These are phyloP conservation scores for Chironomus tentans DNA, from an alignment of 2,888 invertebrate genomes.

Conservation along the genomic window DNA sequence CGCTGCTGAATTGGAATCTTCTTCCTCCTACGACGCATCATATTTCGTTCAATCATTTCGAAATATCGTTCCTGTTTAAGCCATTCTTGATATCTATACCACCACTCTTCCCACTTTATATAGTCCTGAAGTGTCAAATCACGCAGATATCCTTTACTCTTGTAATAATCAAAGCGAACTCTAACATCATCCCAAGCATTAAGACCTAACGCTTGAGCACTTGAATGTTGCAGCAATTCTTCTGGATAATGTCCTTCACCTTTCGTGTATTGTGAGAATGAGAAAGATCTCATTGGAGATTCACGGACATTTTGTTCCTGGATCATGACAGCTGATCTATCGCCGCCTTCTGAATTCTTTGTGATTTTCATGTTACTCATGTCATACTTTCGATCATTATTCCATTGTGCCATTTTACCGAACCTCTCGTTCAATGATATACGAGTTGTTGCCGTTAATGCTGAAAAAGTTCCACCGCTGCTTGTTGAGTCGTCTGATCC, in stretches of 20 bases:
- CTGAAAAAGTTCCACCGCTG: slow-evolving; percentile 46
- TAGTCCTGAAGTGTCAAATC: slow-evolving; percentile 69
- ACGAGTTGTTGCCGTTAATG: slow-evolving; percentile 52
- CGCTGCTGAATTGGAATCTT: slow-evolving; percentile 42
- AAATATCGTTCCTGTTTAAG: slow-evolving; percentile 51
- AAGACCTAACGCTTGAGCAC: slow-evolving; percentile 52
- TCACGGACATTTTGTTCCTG: slow-evolving; percentile 48
- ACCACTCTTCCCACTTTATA: slow-evolving; percentile 91
- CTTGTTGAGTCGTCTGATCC: slow-evolving; percentile 53
- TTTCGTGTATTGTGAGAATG: slow-evolving; percentile 47
- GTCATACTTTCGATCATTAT: slow-evolving; percentile 61
- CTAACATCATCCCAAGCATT: slow-evolving; percentile 76
- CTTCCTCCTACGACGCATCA: slow-evolving; percentile 41
- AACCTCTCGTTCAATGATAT: slow-evolving; percentile 78
- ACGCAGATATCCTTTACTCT: slow-evolving; percentile 73
- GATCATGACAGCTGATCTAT: slow-evolving; percentile 63
- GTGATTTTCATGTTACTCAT: slow-evolving; percentile 82
- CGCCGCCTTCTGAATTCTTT: slow-evolving; percentile 61
- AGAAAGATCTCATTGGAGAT: slow-evolving; percentile 1
- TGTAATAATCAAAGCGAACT: slow-evolving; percentile 81
- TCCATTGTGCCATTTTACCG: slow-evolving; percentile 89
- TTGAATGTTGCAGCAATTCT: slow-evolving; percentile 62
- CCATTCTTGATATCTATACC: slow-evolving; percentile 90
- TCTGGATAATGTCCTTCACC: slow-evolving; percentile 72
- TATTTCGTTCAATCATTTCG: slow-evolving; percentile 42